phyloP scores from a whole-genome alignment of 2,888 invertebrate genomes.

The Amphipyra berbera region DNA sequence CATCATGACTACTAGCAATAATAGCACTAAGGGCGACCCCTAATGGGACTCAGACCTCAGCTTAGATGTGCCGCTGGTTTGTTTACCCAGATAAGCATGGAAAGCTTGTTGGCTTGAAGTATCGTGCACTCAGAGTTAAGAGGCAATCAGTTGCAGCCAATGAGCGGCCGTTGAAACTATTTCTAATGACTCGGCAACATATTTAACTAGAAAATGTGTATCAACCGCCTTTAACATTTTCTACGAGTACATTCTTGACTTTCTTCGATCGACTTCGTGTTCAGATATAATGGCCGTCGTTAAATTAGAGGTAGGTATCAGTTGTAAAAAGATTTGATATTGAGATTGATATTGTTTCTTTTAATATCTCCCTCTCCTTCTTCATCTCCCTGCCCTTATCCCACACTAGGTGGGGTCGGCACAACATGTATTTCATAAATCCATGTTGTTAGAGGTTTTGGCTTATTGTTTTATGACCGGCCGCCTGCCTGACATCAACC shows the following conservation, averaged over 20 bases:
- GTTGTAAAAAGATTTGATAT: background rate
- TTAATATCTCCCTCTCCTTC: no score
- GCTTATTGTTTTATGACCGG: no score
- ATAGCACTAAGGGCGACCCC: no score
- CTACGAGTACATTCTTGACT: background rate
- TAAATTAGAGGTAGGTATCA: background rate
- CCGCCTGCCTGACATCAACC: no score
- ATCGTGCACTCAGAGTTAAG: background rate
- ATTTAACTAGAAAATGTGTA: constrained; percentile 5
- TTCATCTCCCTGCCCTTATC: no score
- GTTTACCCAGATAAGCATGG: background rate
- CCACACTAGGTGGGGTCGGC: no score
- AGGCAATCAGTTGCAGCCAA: background rate
- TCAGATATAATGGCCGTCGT: background rate
- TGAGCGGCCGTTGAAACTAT: background rate
- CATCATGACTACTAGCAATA: no score
- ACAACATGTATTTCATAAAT: no score
- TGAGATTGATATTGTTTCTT: background rate
- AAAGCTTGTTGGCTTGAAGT: background rate
- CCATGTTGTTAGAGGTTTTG: no score
- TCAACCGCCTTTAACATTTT: background rate
- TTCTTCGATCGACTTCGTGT: background rate
- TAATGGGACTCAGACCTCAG: no score
- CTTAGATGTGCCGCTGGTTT: background rate
- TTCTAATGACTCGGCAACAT: constrained; percentile 6